phyloP scores from a whole-genome alignment of 1,140 invertebrate genomes.

The Achatina immaculata region DNA sequence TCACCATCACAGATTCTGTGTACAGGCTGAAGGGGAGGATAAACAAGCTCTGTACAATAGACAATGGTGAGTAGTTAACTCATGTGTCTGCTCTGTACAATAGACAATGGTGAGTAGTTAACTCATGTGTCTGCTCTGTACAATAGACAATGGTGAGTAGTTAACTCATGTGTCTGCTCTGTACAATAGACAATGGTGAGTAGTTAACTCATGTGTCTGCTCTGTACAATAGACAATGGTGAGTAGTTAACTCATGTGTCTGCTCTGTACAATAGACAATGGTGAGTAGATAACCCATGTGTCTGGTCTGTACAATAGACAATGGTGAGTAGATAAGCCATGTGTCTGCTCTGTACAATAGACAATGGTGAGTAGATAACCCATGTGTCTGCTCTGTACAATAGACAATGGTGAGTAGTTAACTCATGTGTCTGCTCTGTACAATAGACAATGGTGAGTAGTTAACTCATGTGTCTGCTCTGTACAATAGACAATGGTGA shows the following conservation, averaged over 20 bases:
- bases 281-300: too few relatives aligned
- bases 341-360: background rate
- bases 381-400: conserved; percentile 4
- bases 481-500: conserved; percentile 21
- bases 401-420: conserved; percentile 16
- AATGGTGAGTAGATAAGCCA: conserved; percentile 16
- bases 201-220: too few relatives aligned
- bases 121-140: too few relatives aligned
- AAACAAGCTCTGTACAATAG: conserved; percentile 21
- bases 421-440: too few relatives aligned
- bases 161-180: too few relatives aligned
- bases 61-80: conserved; percentile 28
- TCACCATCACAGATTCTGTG: background rate
- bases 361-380: conserved; percentile 19
- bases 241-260: too few relatives aligned
- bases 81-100: conserved; percentile 3
- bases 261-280: conserved; percentile 11
- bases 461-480: too few relatives aligned
- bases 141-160: conserved; percentile 22
- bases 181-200: conserved; percentile 26
- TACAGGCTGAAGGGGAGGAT: conserved; percentile 38
- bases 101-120: conserved; percentile 25
- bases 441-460: conserved; percentile 18
- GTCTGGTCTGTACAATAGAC: conserved; percentile 6
- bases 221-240: conserved; percentile 22